phyloP scores from a whole-genome alignment of 2,113 vertebrate genomes.

The Chaenocephalus aceratus region DNA sequence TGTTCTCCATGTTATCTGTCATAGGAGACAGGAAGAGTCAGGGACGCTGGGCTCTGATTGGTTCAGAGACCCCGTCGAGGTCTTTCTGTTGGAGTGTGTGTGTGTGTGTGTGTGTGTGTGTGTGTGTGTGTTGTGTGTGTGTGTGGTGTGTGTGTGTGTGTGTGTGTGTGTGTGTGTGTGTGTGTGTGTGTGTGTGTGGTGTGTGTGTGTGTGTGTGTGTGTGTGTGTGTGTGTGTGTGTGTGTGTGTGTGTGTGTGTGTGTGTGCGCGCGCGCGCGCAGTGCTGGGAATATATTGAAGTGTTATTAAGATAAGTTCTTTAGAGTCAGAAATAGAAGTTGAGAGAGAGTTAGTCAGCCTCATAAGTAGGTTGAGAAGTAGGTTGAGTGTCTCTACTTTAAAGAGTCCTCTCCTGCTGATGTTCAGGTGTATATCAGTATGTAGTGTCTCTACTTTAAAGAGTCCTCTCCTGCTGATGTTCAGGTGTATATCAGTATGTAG shows the following conservation, averaged over 20 bases:
- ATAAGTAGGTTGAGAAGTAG: background rate
- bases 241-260: too few relatives aligned
- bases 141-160: too few relatives aligned
- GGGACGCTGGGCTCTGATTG: background rate
- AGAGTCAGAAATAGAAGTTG: background rate
- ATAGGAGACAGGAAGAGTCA: background rate
- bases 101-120: background rate
- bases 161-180: background rate
- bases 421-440: too few relatives aligned
- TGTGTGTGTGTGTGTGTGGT: background rate
- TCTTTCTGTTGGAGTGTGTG: background rate
- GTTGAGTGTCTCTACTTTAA: too few relatives aligned
- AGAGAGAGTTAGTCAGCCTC: background rate
- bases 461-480: too few relatives aligned
- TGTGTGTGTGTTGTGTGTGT: too few relatives aligned
- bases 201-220: background rate
- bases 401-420: too few relatives aligned
- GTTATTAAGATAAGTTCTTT: background rate
- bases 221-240: background rate
- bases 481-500: too few relatives aligned
- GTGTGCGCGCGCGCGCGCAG: background rate
- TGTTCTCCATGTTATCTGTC: slow-evolving; percentile 21
- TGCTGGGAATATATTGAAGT: too few relatives aligned
- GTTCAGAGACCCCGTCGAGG: background rate
- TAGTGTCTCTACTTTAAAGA: too few relatives aligned